phyloP scores from a whole-genome alignment of 1,140 invertebrate genomes.

The Semibalanus balanoides region DNA sequence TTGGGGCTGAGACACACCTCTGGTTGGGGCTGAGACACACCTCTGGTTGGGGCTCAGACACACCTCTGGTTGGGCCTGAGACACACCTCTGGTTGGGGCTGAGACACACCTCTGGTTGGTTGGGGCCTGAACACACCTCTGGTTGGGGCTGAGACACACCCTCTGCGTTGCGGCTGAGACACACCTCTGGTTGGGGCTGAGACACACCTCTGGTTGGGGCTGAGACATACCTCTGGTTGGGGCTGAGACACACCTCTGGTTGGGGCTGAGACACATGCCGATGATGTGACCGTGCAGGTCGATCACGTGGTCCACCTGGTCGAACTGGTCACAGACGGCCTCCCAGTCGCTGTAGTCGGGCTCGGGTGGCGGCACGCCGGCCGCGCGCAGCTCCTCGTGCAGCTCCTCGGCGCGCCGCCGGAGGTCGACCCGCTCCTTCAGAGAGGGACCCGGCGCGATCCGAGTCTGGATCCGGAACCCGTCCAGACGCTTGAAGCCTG shows the following conservation, averaged over 20 bases:
- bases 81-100: no score
- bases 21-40: no score
- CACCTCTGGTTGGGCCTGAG: no score
- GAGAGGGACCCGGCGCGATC: slow-evolving; percentile 48
- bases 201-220: no score
- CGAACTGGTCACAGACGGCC: slow-evolving; percentile 52
- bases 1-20: no score
- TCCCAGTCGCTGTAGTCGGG: slow-evolving; percentile 43
- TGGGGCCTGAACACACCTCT: no score
- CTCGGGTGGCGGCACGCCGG: slow-evolving; percentile 49
- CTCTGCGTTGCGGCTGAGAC: no score
- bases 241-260: slow-evolving; percentile 46
- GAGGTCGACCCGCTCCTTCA: slow-evolving; percentile 45
- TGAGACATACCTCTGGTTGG: no score
- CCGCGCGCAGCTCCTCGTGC: slow-evolving; percentile 52
- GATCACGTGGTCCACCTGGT: slow-evolving; percentile 64
- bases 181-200: no score
- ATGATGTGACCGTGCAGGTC: slow-evolving; percentile 80
- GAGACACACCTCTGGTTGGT: no score
- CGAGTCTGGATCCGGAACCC: slow-evolving; percentile 52
- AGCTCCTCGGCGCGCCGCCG: slow-evolving; percentile 49
- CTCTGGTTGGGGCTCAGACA: no score
- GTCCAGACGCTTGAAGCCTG: slow-evolving; percentile 60
- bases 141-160: no score
- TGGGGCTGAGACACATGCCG: slow-evolving; percentile 72